Percentiles rank a stretch among this genome's conserved stretches.
Evolutionary conservation across 2,888 invertebrate species (phyloP).

Genomic region (Crossocerus cetratus): DNA sequence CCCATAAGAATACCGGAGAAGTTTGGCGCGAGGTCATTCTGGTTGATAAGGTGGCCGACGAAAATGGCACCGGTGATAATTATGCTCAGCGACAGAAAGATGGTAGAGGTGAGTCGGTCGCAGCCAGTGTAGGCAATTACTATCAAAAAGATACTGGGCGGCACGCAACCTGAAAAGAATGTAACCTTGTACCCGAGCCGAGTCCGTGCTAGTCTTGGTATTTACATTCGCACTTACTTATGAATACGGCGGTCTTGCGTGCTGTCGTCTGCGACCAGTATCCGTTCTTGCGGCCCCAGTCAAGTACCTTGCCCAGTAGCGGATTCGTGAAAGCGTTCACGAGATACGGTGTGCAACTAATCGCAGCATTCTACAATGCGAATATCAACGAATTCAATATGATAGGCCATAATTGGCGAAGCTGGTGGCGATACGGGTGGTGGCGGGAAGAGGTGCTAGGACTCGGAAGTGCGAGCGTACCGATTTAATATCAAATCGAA

Average conservation of each 20-base stretch:
- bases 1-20: conserved; percentile 75
- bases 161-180: conserved; percentile 64
- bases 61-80: conserved; percentile 70
- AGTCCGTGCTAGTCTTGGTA: background rate
- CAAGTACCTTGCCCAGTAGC: conserved; percentile 65
- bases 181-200: too few species aligned
- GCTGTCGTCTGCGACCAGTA: conserved; percentile 70
- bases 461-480: conserved; percentile 65
- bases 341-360: conserved; percentile 70
- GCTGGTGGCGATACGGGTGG: too few species aligned
- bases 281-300: conserved; percentile 65
- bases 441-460: background rate
- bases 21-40: conserved; percentile 73
- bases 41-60: conserved; percentile 72
- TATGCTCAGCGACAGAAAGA: conserved; percentile 66
- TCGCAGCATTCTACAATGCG: conserved; percentile 62
- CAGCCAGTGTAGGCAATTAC: conserved; percentile 70
- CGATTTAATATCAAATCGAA: conserved; percentile 76
- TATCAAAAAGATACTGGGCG: conserved; percentile 64
- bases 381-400: too few species aligned
- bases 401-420: too few species aligned
- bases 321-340: conserved; percentile 68
- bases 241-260: conserved; percentile 70
- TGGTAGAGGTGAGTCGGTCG: conserved; percentile 56
- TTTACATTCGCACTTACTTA: conserved; percentile 63